Evolutionary conservation across 37 sponge, comb jelly and placozoan genomes (phyloP), one percentile per base, ranked within the genome.

Genomic region (Axinella damicornis): DNA sequence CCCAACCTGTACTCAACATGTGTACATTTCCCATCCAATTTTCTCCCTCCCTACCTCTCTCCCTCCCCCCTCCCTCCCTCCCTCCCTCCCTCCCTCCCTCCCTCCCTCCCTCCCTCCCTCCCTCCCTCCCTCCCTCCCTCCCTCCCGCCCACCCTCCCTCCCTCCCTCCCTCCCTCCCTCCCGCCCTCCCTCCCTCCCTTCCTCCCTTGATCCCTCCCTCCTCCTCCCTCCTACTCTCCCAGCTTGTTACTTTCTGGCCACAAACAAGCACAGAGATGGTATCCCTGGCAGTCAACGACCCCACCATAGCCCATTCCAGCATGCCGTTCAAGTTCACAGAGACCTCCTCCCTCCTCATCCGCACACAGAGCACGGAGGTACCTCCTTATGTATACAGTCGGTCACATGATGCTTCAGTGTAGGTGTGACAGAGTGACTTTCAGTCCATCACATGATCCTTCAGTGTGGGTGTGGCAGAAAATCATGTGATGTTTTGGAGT

Each of bases 181-280:
- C 35, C 35, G 2, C 11, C 21, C 53, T n/a, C 73, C 20, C 24
- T 41, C 73, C 39, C 27, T 41, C 22, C n/a, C 37, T 25, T 15
- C 35, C 37, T 19, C 53, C 40, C 35, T 30, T 32, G 24, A 24
- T 22, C 68, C 35, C 25, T 24, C 46, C n/a, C 38, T 69, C 41
- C 31, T 13, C 57, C 33, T 5, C 28, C 27, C 22, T 69, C 52
- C 19, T 32, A 19, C 65, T 6, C 37, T n/a, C 33, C 34, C 36
- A 89, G 90, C 56, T 89, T 4, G 33, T 79, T 21, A 67, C 85
- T 15, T 79, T 89, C 41, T 89, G 90, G 90, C 84, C 84, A 17
- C 32, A 72, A 53, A 37, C 15, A 14, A 34, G 54, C 9, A 37
- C 65, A 24, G 58, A 65, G 38, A 35, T 32, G 56, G 58, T 89